A percentile compares a stretch with the other conserved stretches of the same genome.
These are phyloP conservation scores for Leptinotarsa juncta DNA, from an alignment of 2,888 invertebrate species.

Conservation along the genomic window DNA sequence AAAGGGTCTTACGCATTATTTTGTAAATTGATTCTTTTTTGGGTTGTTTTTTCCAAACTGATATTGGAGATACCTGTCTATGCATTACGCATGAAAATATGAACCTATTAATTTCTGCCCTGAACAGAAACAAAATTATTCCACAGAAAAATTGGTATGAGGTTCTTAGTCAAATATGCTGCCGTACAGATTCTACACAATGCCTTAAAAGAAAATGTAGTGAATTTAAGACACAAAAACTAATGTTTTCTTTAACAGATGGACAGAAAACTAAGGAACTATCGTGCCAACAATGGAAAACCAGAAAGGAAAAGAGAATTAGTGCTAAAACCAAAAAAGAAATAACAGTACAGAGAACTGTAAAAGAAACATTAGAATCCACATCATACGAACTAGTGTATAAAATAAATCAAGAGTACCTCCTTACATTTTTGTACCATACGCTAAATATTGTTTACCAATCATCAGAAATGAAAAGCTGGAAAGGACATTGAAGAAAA, in stretches of 20 bases:
- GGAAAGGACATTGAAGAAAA: background rate
- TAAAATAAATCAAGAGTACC: background rate
- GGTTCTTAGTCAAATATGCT: slow-evolving; percentile 5
- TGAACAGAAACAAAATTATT: slow-evolving; percentile 2
- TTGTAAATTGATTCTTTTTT: slow-evolving; percentile 1
- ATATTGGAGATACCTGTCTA: slow-evolving; percentile 6
- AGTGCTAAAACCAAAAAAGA: slow-evolving; percentile 26
- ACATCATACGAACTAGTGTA: too few relatives aligned
- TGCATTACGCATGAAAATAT: slow-evolving; percentile 9
- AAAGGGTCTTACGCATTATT: background rate
- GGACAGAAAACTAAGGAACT: background rate
- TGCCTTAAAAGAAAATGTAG: slow-evolving; percentile 1
- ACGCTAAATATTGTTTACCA: background rate
- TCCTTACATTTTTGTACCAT: background rate
- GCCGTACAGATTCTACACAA: background rate
- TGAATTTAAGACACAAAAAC: background rate
- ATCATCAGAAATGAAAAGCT: background rate
- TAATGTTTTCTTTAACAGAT: background rate
- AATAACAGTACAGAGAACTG: slow-evolving; percentile 24
- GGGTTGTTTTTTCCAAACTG: background rate
- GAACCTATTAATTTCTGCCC: background rate
- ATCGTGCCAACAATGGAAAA: slow-evolving; percentile 19
- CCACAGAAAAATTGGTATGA: background rate
- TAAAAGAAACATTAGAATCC: too few relatives aligned
- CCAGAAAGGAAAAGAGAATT: slow-evolving; percentile 23